A percentile compares a stretch with the other conserved stretches of the same genome.
Conservation (phyloP, 2,888 invertebrate species). For the Lomographa bimaculata region DNA sequence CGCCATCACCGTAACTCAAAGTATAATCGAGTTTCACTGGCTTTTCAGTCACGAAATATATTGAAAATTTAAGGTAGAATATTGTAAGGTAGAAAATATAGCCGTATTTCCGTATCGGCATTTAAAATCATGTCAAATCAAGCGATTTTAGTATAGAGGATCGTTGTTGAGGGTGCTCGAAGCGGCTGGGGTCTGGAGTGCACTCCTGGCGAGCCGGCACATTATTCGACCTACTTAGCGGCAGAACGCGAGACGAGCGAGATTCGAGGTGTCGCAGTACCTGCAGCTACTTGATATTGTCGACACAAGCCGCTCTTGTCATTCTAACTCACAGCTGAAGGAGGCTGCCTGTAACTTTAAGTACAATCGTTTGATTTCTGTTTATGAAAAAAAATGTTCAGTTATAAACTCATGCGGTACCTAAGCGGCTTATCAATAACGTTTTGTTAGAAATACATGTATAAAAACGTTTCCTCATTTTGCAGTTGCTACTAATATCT, state of each 20-base stretch:
- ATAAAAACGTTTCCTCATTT: too few relatives aligned
- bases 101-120: slow-evolving; percentile 61
- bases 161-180: slow-evolving; percentile 58
- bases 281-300: slow-evolving; percentile 54
- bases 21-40: slow-evolving; percentile 31
- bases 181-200: slow-evolving; percentile 60
- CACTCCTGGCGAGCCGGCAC: slow-evolving; percentile 68
- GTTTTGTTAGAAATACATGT: too few relatives aligned
- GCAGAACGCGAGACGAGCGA: slow-evolving; percentile 52
- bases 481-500: too few relatives aligned
- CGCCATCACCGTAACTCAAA: slow-evolving; percentile 33
- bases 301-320: slow-evolving; percentile 37
- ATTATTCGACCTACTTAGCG: slow-evolving; percentile 82
- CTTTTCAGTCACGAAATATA: slow-evolving; percentile 32
- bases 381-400: too few relatives aligned
- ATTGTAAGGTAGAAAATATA: slow-evolving; percentile 15
- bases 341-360: slow-evolving; percentile 9
- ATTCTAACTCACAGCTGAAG: slow-evolving; percentile 8
- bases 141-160: slow-evolving; percentile 76
- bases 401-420: too few relatives aligned
- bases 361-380: too few relatives aligned
- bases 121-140: slow-evolving; percentile 83
- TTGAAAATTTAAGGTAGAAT: slow-evolving; percentile 29
- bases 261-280: slow-evolving; percentile 65
- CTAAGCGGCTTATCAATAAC: too few relatives aligned